phyloP scores from a whole-genome alignment of 2,797 vertebrate genomes.

The Delichon dasypus region DNA sequence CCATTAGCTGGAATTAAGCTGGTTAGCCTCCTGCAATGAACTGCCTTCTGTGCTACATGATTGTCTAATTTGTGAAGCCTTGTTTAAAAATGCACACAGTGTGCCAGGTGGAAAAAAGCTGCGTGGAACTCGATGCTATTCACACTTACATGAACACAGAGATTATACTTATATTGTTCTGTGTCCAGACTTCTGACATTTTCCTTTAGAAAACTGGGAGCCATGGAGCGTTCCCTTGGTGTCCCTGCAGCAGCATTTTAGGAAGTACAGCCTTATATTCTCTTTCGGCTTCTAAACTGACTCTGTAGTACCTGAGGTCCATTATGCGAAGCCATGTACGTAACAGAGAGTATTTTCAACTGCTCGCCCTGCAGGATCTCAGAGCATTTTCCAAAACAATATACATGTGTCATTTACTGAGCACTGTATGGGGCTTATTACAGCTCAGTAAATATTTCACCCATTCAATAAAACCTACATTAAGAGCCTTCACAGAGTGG shows the following conservation, averaged over 20 bases:
- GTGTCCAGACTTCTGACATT: neutral
- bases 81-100: neutral
- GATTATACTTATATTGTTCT: neutral
- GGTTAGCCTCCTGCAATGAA: neutral
- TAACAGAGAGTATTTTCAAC: neutral
- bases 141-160: neutral
- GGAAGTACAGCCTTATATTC: neutral
- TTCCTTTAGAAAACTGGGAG: neutral
- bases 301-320: neutral
- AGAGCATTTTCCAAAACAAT: neutral
- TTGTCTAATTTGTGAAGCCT: neutral
- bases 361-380: neutral
- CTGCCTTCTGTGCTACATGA: neutral
- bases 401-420: slow-evolving; percentile 4
- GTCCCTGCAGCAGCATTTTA: neutral
- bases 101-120: neutral
- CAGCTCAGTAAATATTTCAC: neutral
- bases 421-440: neutral
- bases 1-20: neutral
- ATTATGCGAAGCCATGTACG: neutral
- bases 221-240: neutral
- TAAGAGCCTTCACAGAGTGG: neutral
- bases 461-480: neutral
- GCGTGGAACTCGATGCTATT: accelerated
- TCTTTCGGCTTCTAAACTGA: neutral